Conservation (phyloP, 64 coral and sea anemone species). For the Actinia tenebrosa region DNA sequence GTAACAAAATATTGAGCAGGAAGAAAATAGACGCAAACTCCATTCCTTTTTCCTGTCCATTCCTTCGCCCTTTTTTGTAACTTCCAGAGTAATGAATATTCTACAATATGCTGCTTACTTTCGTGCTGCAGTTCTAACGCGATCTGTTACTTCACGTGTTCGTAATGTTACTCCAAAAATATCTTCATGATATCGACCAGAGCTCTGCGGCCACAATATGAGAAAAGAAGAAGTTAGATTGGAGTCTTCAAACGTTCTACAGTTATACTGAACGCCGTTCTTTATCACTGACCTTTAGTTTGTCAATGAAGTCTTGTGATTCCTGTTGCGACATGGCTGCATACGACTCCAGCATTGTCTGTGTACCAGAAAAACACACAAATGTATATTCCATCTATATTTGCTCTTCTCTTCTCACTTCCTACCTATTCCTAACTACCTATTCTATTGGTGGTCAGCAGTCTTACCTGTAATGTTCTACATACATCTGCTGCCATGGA, state of each 20-base stretch:
- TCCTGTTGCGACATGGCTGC: conserved; percentile 71
- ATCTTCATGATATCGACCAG: conserved; percentile 90
- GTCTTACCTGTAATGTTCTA: conserved; percentile 75
- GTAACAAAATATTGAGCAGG: too few relatives aligned
- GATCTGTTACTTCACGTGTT: conserved; percentile 80
- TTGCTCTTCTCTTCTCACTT: neutral
- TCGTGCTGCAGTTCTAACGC: conserved; percentile 67
- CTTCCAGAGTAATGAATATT: neutral
- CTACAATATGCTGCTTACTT: conserved; percentile 31
- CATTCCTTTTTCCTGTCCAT: neutral
- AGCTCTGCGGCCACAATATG: conserved; percentile 34
- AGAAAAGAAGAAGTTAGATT: neutral
- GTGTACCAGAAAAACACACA: neutral
- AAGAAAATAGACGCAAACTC: too few relatives aligned
- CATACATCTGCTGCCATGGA: conserved; percentile 95
- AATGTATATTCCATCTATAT: too few relatives aligned
- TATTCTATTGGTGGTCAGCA: neutral
- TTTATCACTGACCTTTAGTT: conserved; percentile 69
- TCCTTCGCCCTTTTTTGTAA: neutral
- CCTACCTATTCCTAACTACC: too few relatives aligned
- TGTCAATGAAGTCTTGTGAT: conserved; percentile 84
- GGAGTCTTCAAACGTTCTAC: neutral
- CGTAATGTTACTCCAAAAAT: conserved; percentile 98
- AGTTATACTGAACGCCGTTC: neutral
- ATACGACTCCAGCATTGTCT: conserved; percentile 80